Conservation (phyloP, 2,797 vertebrate species). For the Calcarius lapponicus region DNA sequence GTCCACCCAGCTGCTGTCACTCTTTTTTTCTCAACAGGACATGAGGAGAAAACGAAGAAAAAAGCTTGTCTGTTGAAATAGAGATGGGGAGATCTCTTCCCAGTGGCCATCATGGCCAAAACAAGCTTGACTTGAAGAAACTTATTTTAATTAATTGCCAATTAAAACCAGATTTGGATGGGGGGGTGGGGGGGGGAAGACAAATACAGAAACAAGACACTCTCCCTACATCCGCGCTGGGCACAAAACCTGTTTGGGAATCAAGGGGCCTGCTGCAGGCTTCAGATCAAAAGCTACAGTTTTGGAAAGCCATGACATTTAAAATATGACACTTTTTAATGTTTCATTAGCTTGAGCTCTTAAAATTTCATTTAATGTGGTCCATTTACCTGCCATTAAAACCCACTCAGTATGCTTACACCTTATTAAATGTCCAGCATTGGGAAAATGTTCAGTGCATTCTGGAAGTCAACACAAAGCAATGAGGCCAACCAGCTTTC, state of each 20-base stretch:
- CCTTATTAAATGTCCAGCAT: neutral
- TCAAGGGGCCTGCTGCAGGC: neutral
- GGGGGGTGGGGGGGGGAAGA: neutral
- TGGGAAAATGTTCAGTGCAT: neutral
- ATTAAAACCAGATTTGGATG: neutral
- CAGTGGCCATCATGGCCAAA: rapidly evolving
- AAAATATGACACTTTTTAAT: neutral
- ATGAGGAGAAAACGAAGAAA: rapidly evolving
- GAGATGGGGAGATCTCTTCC: neutral
- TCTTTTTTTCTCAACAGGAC: neutral
- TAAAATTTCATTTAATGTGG: neutral
- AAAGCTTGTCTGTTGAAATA: rapidly evolving
- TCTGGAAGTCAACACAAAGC: neutral
- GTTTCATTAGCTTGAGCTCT: neutral
- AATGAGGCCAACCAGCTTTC: neutral
- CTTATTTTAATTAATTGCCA: neutral
- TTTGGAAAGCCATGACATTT: neutral
- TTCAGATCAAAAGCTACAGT: neutral
- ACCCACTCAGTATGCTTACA: neutral
- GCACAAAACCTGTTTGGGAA: neutral
- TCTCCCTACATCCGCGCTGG: rapidly evolving
- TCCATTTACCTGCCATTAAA: neutral
- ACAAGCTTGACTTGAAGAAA: neutral
- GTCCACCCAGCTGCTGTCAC: neutral
- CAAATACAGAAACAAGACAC: neutral